Conservation (phyloP, 2,113 vertebrate genomes). For the Suricata suricatta region DNA sequence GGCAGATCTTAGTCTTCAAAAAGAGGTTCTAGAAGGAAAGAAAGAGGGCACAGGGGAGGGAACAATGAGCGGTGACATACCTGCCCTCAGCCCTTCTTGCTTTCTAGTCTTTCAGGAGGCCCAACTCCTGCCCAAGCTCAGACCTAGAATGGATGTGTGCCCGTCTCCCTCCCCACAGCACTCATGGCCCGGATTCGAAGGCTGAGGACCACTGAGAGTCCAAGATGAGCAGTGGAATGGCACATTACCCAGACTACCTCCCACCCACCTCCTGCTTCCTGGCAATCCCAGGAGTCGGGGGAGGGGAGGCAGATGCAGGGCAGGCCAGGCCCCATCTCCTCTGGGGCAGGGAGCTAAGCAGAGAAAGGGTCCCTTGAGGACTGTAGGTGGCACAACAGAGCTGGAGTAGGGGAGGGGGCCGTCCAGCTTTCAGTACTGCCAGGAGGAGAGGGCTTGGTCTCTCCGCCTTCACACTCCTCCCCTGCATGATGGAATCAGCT, state of each 20-base stretch:
- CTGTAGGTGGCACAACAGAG: background rate
- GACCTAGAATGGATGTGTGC: background rate
- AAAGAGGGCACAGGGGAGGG: too few species aligned
- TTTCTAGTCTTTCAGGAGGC: background rate
- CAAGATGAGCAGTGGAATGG: background rate
- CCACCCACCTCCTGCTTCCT: background rate
- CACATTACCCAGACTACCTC: too few species aligned
- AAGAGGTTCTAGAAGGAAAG: background rate
- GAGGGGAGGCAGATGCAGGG: background rate
- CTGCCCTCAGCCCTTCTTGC: background rate
- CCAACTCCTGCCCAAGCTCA: background rate
- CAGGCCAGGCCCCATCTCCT: background rate
- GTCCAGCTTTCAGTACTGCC: background rate
- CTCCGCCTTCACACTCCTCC: too few species aligned
- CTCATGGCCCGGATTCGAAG: background rate
- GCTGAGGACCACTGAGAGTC: background rate
- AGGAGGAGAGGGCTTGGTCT: background rate
- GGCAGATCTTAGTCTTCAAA: background rate
- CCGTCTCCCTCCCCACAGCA: background rate
- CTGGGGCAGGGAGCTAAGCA: background rate
- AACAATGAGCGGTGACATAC: too few species aligned
- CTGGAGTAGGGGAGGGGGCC: fast-evolving
- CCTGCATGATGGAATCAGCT: fast-evolving
- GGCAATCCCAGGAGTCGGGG: background rate
- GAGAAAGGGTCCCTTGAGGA: background rate